Base-by-base conservation (phyloP, 1,140 invertebrate genomes). In the Yoshiicerus persimilis region DNA sequence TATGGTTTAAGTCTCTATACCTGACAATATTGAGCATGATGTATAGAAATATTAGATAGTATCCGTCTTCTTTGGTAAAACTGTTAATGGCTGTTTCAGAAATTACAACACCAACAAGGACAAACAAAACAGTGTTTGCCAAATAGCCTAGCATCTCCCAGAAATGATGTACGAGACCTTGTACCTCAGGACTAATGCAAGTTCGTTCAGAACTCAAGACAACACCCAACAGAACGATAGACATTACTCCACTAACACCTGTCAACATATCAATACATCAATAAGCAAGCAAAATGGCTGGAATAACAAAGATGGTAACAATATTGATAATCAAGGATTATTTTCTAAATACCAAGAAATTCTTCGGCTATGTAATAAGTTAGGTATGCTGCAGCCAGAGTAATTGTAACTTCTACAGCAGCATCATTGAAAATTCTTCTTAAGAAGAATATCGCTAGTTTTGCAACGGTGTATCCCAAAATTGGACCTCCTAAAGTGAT, bases 71-170 rank as follows among this genome's bases (percentile, higher is more conserved):
- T 16, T 87, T 87, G 11, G 90, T 89, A 23, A 91, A 85, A n/a
- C 80, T 80, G 66, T 85, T 89, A 32, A 90, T 88, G 6, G 91
- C 90, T 38, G 89, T 91, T 62, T 93, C 91, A 32, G 92, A 91
- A 41, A 93, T 93, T 20, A 93, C 91, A 84, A 93, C 91, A 4
- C 93, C 93, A 70, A 93, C 93, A 23, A 93, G 90, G 41, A 93
- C 92, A 88, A 93, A 94, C 16, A 94, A 93, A 0, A 93, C 90
- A 0, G 93, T 93, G 87, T 93, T 93, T 10, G 93, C 92, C 41
- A 93, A 91, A 89, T 93, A 93, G 8, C 92, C 92, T 62, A 94
- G 75, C 23, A 93, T 92, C 89, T 93, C 92, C 93, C 93, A 94
- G 84, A 93, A 93, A 83, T 92, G 92, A 90, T 93, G 93, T 1